A percentile compares a stretch with the other conserved stretches of the same genome.
Evolutionary conservation across 2,888 invertebrate species (phyloP).

Genomic region (Plusia festucae): DNA sequence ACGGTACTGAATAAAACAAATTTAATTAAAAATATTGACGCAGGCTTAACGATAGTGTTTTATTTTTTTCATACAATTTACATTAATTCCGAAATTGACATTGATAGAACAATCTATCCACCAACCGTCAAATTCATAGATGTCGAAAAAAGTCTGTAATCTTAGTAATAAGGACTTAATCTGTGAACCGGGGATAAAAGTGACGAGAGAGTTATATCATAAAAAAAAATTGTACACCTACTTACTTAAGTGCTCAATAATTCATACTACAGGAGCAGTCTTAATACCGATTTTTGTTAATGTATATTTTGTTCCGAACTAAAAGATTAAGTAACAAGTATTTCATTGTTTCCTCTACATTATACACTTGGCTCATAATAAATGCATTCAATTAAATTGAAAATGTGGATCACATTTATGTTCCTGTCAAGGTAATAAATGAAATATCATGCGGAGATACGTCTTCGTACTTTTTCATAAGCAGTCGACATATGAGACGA

Average conservation of each 20-base stretch:
- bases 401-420: not conserved
- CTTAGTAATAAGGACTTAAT: not conserved
- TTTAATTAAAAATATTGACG: not conserved
- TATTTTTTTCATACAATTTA: not conserved
- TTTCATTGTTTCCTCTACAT: not conserved
- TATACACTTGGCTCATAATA: not conserved
- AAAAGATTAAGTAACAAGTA: not conserved
- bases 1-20: too few species aligned
- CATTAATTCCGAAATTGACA: too few species aligned
- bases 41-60: not conserved
- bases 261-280: not conserved
- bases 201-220: not conserved
- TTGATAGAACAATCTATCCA: too few species aligned
- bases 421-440: slow-evolving; percentile 1
- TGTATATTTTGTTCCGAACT: not conserved
- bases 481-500: not conserved
- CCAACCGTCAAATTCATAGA: not conserved
- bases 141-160: not conserved
- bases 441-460: not conserved
- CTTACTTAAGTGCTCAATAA: not conserved
- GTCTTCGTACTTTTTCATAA: not conserved
- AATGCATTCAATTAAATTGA: not conserved
- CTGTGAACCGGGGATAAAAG: not conserved
- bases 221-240: not conserved
- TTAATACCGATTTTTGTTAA: not conserved